Evolutionary conservation across 2,888 invertebrate genomes (phyloP), one percentile per base, ranked within the genome.

Genomic region (Ypsolopha sequella): DNA sequence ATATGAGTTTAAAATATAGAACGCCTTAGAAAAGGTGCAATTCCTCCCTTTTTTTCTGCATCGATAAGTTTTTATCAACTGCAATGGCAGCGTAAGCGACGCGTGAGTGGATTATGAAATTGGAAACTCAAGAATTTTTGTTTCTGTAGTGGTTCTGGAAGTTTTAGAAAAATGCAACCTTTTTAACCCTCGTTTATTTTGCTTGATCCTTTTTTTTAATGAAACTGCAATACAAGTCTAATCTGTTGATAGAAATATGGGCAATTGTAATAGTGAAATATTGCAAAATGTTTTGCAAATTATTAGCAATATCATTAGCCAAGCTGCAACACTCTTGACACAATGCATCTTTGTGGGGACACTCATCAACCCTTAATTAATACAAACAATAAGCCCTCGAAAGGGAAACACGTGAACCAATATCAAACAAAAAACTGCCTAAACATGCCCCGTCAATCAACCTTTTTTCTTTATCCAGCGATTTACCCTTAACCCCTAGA

Each of bases 11-110:
- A 76, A 77, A 80, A 79, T 80, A 76, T 78, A 79, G 78, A 80
- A 79, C 80, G 76, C 76, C 77, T 81, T 82, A 82, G 80, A 80
- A 85, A 85, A 86, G 85, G 81, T 85, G 82, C 85, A 80, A 82
- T 84, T 78, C 24, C 2, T 24, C 75, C 52, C 60, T 71, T 73
- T 79, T 78, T 80, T 76, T 76, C 14, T 45, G 44, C 58, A 64
- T 66, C 59, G 54, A 64, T 62, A 58, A 60, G 66, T 79, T 82
- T 82, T 80, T 80, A 68, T 77, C 65, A 68, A n/a, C 46, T 51
- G 62, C 70, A 75, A 76, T 76, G 74, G 68, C 71, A 68, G 70
- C 70, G 65, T 56, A 62, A 10, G 45, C 33, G 36, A 41, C 49
- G 51, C 41, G 48, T 62, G 67, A 76, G 72, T 73, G 68, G 64